phyloP scores from a whole-genome alignment of 1,140 invertebrate species.

The Steinernema feltiae region DNA sequence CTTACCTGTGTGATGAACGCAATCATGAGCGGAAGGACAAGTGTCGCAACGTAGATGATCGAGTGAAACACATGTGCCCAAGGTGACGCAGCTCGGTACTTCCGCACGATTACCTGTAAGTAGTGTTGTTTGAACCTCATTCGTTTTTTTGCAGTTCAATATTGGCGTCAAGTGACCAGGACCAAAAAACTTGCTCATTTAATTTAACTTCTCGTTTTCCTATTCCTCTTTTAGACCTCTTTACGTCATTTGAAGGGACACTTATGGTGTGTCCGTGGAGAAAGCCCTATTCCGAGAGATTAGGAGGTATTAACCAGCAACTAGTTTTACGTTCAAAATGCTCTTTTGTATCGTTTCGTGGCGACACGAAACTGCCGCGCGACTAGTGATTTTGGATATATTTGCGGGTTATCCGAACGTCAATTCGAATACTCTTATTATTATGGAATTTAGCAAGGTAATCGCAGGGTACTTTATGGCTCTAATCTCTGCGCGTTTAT shows the following conservation, averaged over 20 bases:
- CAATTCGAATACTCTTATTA: no score
- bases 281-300: background rate
- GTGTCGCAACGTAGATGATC: background rate
- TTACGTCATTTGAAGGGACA: constrained; percentile 5
- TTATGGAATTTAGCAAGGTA: background rate
- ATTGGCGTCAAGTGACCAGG: background rate
- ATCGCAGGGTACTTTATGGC: background rate
- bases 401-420: background rate
- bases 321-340: background rate
- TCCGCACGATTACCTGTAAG: background rate
- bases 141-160: background rate
- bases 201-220: background rate
- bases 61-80: background rate
- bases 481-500: background rate
- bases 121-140: background rate
- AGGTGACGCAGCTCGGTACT: background rate
- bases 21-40: background rate
- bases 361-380: background rate
- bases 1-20: background rate
- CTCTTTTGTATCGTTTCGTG: constrained; percentile 7
- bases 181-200: background rate
- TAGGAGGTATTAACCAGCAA: constrained; percentile 11
- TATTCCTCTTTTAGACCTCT: background rate
- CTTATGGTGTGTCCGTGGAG: background rate
- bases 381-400: background rate